phyloP scores from a whole-genome alignment of 2,888 invertebrate genomes.

The Disparrhopalites patrizii region DNA sequence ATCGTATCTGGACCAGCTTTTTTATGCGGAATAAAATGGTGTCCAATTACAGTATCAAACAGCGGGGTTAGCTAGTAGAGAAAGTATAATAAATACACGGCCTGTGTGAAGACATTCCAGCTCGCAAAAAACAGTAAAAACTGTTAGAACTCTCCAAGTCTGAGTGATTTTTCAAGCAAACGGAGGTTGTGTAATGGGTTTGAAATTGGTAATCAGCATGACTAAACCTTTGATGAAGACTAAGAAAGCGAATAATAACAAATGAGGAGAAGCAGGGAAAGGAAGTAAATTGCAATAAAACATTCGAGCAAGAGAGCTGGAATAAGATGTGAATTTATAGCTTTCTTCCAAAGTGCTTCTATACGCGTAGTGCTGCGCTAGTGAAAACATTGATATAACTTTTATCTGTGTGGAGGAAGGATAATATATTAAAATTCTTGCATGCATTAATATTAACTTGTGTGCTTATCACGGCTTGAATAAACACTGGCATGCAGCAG shows the following conservation, averaged over 20 bases:
- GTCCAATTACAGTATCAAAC: no score
- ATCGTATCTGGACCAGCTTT: no score
- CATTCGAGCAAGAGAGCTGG: neutral
- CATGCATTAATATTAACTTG: neutral
- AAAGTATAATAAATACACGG: no score
- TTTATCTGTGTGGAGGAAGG: neutral
- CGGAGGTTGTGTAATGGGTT: neutral
- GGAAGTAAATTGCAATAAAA: neutral
- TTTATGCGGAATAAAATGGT: no score
- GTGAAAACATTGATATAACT: neutral
- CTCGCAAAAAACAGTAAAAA: no score
- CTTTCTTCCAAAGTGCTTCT: neutral
- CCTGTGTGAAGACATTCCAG: no score
- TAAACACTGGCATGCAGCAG: no score
- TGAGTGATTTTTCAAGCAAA: no score
- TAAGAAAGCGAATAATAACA: neutral
- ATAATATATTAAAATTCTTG: neutral
- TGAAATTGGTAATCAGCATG: constrained; percentile 7
- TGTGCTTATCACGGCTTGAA: no score
- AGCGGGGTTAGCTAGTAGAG: no score
- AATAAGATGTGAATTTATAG: neutral
- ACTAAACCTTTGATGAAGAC: neutral
- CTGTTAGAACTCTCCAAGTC: no score
- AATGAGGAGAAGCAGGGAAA: neutral
- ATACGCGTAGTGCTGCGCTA: no score